These are phyloP conservation scores for Coregonus ussuriensis DNA, from an alignment of 2,797 vertebrate species.

Conservation along the genomic window DNA sequence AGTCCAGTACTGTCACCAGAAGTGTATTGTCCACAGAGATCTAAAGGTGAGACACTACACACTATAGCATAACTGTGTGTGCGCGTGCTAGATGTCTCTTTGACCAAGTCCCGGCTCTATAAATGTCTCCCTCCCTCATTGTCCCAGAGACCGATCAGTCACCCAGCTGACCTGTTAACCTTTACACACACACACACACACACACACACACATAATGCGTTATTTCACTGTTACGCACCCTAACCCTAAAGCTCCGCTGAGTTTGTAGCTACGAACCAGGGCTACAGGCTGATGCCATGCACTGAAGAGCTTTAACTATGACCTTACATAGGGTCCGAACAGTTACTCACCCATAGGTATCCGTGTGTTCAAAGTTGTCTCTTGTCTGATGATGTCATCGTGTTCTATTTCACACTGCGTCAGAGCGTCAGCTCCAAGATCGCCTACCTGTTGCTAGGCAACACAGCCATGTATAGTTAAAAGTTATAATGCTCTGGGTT, in stretches of 20 bases:
- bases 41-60: constrained; percentile 83
- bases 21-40: constrained; percentile 94
- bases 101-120: background rate
- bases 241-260: too few species aligned
- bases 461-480: constrained; percentile 43
- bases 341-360: background rate
- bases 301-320: background rate
- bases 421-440: constrained; percentile 19
- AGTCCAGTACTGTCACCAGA: constrained; percentile 98
- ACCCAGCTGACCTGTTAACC: constrained; percentile 23
- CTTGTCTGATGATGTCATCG: constrained; percentile 43
- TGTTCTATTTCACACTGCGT: constrained; percentile 44
- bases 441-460: constrained; percentile 78
- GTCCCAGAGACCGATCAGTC: background rate
- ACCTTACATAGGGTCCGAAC: background rate
- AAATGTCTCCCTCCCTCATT: constrained; percentile 5
- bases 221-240: background rate
- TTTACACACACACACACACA: background rate
- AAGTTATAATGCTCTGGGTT: background rate
- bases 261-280: too few species aligned
- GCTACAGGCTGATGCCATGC: too few species aligned
- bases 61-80: background rate
- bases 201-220: background rate
- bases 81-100: too few species aligned
- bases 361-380: constrained; percentile 30